These are phyloP conservation scores for Nothobranchius kuhntae DNA, from an alignment of 2,113 vertebrate species.

Conservation along the genomic window DNA sequence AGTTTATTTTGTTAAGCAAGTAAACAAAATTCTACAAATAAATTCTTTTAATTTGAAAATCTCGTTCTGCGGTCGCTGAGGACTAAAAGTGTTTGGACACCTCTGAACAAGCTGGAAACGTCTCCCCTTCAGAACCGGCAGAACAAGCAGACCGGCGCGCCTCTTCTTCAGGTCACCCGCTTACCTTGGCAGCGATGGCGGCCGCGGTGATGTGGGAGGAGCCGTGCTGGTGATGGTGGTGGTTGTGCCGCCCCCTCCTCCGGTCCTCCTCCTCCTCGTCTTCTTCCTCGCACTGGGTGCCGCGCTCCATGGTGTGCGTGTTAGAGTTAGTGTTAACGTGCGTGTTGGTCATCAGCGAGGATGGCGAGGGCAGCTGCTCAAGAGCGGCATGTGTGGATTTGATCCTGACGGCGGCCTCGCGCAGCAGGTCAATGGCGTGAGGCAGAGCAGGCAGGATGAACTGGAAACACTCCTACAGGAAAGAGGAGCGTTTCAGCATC, in stretches of 20 bases:
- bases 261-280: conserved; percentile 76
- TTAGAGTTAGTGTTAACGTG: conserved; percentile 87
- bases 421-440: conserved; percentile 96
- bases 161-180: neutral
- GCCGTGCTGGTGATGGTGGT: conserved; percentile 88
- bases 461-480: conserved; percentile 96
- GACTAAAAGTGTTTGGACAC: too few relatives aligned
- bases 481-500: neutral
- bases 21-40: too few relatives aligned
- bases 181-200: conserved; percentile 97
- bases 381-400: conserved; percentile 95
- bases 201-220: conserved; percentile 98
- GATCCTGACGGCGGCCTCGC: conserved; percentile 93
- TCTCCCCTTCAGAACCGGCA: too few relatives aligned
- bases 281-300: conserved; percentile 97
- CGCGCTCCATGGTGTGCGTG: conserved; percentile 96
- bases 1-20: too few relatives aligned
- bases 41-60: too few relatives aligned
- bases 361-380: conserved; percentile 94
- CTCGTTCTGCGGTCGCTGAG: too few relatives aligned
- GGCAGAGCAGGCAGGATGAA: conserved; percentile 99
- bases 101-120: too few relatives aligned
- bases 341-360: conserved; percentile 80
- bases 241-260: conserved; percentile 67
- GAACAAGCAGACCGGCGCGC: too few relatives aligned